Percentiles rank a stretch among this genome's conserved stretches.
phyloP scores from a whole-genome alignment of 2,113 vertebrate genomes.

The Oxyruncus cristatus region DNA sequence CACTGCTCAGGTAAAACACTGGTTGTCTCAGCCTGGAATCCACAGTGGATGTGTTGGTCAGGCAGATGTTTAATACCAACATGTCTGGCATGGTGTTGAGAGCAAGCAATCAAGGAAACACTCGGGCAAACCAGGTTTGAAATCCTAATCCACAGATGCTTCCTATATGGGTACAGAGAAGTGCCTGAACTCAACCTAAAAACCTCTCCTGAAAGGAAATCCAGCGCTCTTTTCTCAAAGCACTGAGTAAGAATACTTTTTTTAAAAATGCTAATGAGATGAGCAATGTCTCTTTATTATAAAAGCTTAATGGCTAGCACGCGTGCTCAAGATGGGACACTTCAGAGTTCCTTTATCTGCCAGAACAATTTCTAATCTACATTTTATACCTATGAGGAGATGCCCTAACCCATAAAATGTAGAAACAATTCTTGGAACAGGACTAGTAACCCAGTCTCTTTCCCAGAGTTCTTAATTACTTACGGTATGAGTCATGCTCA shows the following conservation, averaged over 20 bases:
- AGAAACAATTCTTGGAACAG: conserved; percentile 35
- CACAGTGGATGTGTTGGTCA: background rate
- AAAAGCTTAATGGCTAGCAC: background rate
- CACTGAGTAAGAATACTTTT: background rate
- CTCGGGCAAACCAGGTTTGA: background rate
- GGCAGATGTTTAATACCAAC: background rate
- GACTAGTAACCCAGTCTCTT: background rate
- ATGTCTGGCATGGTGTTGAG: background rate
- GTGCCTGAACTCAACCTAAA: background rate
- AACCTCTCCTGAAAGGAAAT: background rate
- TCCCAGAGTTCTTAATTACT: conserved; percentile 12
- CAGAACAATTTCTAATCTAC: conserved; percentile 11
- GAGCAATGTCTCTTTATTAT: background rate
- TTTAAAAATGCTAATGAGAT: background rate
- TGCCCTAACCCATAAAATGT: background rate
- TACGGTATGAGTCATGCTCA: background rate
- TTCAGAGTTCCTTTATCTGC: background rate
- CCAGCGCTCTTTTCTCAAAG: background rate
- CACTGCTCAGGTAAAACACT: background rate
- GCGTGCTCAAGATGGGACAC: background rate
- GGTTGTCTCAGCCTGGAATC: background rate
- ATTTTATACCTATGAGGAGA: conserved; percentile 45
- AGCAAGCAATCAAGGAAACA: background rate
- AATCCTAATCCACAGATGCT: background rate
- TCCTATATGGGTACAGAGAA: background rate